Percentiles rank a stretch among this genome's conserved stretches.
Evolutionary conservation across 2,888 invertebrate genomes (phyloP).

Genomic region (Drepanosiphum platanoidis): DNA sequence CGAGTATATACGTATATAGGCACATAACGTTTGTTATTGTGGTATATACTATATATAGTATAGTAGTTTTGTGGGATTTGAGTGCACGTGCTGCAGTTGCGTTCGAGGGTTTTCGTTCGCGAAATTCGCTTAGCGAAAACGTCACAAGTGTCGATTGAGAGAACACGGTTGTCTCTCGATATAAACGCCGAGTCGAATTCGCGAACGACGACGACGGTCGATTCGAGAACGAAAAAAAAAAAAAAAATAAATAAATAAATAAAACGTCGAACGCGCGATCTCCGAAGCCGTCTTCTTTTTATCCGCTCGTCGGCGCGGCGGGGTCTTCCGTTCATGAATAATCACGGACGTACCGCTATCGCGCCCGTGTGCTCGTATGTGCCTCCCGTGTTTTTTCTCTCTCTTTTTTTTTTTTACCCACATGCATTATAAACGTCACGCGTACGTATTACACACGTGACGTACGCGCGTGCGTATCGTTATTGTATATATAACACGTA

Average conservation of each 20-base stretch:
- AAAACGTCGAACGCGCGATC: background rate
- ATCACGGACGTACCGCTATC: background rate
- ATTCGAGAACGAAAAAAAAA: background rate
- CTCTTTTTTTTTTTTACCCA: no score
- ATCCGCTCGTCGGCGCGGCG: background rate
- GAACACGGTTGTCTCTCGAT: background rate
- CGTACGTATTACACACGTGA: background rate
- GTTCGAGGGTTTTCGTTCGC: conserved; percentile 6
- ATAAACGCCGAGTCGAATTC: background rate
- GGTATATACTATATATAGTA: background rate
- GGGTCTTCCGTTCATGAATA: no score
- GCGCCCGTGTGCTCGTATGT: no score
- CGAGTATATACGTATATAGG: background rate
- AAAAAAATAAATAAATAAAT: background rate
- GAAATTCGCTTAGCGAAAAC: conserved; percentile 36
- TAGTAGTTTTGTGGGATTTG: conserved; percentile 27
- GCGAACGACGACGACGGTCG: background rate
- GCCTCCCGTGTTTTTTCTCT: no score
- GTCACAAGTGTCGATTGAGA: conserved; percentile 26
- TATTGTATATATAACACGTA: background rate
- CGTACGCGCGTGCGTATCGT: background rate
- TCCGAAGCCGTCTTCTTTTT: background rate
- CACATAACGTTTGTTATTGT: background rate
- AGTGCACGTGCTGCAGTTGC: conserved; percentile 32
- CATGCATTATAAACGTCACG: no score